Conservation (phyloP, 2,113 vertebrate genomes). For the Brachionichthys hirsutus region DNA sequence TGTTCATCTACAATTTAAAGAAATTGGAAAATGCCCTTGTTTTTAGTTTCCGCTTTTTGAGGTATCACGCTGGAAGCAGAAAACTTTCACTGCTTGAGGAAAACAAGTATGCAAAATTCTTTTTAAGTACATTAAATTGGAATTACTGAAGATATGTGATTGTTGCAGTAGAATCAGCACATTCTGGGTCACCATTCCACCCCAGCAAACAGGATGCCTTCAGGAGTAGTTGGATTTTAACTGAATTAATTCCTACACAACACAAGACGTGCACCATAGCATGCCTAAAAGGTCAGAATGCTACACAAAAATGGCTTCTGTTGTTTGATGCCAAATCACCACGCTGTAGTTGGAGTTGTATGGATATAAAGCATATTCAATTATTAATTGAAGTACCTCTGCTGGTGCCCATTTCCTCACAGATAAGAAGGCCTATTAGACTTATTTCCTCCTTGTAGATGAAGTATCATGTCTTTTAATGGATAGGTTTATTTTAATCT, state of each 20-base stretch:
- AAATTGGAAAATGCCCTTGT: no score
- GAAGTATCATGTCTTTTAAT: conserved; percentile 82
- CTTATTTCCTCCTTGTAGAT: conserved; percentile 82
- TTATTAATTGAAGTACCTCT: conserved; percentile 77
- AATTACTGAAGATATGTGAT: no score
- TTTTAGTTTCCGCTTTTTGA: no score
- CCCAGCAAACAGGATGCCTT: not conserved
- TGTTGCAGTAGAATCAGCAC: not conserved
- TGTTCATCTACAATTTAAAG: not conserved
- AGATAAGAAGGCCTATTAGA: conserved; percentile 80
- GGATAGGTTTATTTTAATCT: conserved; percentile 85
- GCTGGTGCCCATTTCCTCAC: conserved; percentile 76
- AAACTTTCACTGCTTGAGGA: not conserved
- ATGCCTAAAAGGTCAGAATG: conserved; percentile 29
- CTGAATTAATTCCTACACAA: not conserved
- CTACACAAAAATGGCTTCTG: conserved; percentile 33
- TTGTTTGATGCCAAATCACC: conserved; percentile 39
- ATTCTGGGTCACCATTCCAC: not conserved
- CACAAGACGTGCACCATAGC: not conserved
- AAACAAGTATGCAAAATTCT: no score
- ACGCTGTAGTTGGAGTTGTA: conserved; percentile 44
- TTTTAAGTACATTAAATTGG: no score
- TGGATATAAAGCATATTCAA: conserved; percentile 64
- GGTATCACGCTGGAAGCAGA: not conserved
- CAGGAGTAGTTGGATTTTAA: not conserved